Base-by-base conservation (phyloP, 2,113 vertebrate genomes). In the Romanogobio albipinnatus region DNA sequence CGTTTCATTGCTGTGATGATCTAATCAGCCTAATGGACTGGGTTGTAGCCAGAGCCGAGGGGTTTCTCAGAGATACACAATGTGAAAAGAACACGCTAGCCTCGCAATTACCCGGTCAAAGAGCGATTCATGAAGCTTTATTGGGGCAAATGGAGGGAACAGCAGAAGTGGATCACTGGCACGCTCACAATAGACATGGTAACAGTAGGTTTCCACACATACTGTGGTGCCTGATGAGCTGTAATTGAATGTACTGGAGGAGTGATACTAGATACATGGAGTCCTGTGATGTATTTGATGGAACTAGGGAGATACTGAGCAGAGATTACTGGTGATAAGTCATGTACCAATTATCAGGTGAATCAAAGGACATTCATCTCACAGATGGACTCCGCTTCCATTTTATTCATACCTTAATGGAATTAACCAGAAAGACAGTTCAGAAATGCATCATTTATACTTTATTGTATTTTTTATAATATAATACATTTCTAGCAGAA, bases 71-170 rank as follows among this genome's bases (percentile, higher is more conserved):
- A 86, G n/a, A 39, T 33, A 62, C 82, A 45, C 71, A 33, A 84
- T 78, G 10, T 58, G 45, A 85, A 73, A 78, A 83, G 84, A 43
- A 19, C 24, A 9, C 58, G 64, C 5, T 43, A 85, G 81, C 70
- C 66, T 47, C 22, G 51, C 84, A 76, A 88, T 88, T 87, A 84
- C 47, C 51, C 68, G 22, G 68, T 64, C 77, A 79, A 22, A 10
- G 75, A 75, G 81, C 9, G 82, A 88, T 91, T 89, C 87, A 61
- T 3, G 47, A 43, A 82, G 76, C 86, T 86, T 84, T 76, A 85
- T 76, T 84, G 84, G 73, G n/a, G 58, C 68, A 75, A 43, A 14
- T 22, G 76, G 76, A 75, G 76, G 78, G 13, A 62, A n/a, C 74
- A 10, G 61, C 10, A 81, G 78, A 84, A 86, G 70, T 51, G 13